Percentiles rank a stretch among this genome's conserved stretches.
Conservation (phyloP, 2,888 invertebrate species). For the Oligia strigilis region DNA sequence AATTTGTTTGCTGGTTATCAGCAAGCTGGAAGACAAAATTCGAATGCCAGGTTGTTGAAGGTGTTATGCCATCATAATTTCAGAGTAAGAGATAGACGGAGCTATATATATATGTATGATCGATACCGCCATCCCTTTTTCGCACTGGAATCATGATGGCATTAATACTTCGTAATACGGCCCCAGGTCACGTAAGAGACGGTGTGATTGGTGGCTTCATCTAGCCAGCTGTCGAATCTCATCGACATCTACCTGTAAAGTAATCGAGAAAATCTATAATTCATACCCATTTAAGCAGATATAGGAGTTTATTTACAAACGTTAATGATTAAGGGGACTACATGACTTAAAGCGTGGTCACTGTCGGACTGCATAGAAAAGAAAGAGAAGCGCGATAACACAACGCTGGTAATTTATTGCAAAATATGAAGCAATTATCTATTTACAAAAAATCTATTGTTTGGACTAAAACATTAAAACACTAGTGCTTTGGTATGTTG, state of each 20-base stretch:
- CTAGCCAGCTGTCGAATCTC: background rate
- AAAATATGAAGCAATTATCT: no score
- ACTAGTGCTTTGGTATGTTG: no score
- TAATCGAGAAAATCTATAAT: background rate
- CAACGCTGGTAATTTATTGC: no score
- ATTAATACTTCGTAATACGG: background rate
- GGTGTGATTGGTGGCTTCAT: background rate
- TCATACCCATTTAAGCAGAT: background rate
- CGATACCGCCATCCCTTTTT: background rate
- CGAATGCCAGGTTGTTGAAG: background rate
- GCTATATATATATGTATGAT: background rate
- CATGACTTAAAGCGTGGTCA: no score
- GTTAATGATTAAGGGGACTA: no score
- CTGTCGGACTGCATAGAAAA: no score
- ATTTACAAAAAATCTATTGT: no score
- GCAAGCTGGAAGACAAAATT: background rate
- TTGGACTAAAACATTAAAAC: no score
- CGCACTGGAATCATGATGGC: background rate
- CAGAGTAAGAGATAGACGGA: background rate
- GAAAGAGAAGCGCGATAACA: no score
- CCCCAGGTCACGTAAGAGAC: background rate
- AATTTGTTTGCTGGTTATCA: conserved; percentile 9
- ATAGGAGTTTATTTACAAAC: background rate
- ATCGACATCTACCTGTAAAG: no score
- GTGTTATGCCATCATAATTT: background rate